phyloP scores from a whole-genome alignment of 2,113 vertebrate species.

The Paradisaea rubra region DNA sequence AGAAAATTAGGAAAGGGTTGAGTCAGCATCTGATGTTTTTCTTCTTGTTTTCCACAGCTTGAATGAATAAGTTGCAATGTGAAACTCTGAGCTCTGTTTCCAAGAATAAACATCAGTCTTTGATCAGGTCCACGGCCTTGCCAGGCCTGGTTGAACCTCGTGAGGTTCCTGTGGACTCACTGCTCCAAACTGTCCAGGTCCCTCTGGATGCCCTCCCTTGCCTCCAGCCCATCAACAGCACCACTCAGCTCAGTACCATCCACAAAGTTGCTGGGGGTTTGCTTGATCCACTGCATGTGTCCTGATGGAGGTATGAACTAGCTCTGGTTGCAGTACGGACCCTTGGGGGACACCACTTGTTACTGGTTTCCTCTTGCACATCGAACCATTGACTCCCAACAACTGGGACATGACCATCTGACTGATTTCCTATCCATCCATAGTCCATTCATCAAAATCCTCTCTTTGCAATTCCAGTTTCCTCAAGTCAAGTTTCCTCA shows the following conservation, averaged over 20 bases:
- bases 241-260: not conserved
- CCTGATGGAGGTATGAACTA: not conserved
- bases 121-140: not conserved
- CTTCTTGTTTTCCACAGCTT: not conserved
- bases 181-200: not conserved
- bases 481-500: not conserved
- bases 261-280: not conserved
- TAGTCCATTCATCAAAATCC: not conserved
- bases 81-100: not conserved
- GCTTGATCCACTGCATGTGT: not conserved
- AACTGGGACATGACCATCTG: accelerated
- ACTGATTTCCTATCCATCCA: not conserved
- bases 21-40: not conserved
- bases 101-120: not conserved
- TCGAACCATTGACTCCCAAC: not conserved
- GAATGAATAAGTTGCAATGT: not conserved
- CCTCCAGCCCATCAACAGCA: accelerated
- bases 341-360: not conserved
- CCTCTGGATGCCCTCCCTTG: not conserved
- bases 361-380: not conserved
- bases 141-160: not conserved
- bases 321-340: not conserved
- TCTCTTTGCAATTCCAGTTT: not conserved
- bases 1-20: not conserved
- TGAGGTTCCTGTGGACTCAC: not conserved